These are phyloP conservation scores for Megalops atlanticus DNA, from an alignment of 2,113 vertebrate species.

Conservation along the genomic window DNA sequence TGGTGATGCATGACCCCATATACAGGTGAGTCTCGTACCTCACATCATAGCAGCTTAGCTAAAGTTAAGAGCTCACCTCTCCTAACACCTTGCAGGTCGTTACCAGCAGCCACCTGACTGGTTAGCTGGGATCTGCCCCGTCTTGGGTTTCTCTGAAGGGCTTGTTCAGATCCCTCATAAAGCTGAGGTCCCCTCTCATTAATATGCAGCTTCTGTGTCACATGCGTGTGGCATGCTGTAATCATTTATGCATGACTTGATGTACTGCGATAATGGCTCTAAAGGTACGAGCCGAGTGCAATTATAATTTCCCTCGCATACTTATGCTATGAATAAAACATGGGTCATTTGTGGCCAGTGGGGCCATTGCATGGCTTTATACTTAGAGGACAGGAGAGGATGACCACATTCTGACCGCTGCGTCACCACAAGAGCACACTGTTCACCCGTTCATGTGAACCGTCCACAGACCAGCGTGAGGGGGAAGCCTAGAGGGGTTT, in stretches of 20 bases:
- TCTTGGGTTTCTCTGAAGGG: background rate
- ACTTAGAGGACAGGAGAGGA: background rate
- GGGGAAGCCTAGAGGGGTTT: background rate
- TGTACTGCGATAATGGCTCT: slow-evolving; percentile 28
- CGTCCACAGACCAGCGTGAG: no score
- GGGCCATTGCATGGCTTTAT: background rate
- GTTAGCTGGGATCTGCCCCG: background rate
- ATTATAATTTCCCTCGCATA: background rate
- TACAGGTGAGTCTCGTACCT: slow-evolving; percentile 70
- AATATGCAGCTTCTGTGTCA: background rate
- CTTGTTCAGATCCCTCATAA: background rate
- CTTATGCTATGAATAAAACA: slow-evolving; percentile 49
- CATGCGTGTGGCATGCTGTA: background rate
- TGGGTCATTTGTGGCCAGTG: slow-evolving; percentile 28
- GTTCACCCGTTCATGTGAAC: no score
- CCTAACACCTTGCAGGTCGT: no score
- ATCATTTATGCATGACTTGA: slow-evolving; percentile 10
- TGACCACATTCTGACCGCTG: background rate
- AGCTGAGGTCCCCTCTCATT: background rate
- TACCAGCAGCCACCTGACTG: no score
- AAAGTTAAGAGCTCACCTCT: no score
- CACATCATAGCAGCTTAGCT: background rate
- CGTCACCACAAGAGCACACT: background rate
- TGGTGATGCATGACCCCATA: slow-evolving; percentile 81
- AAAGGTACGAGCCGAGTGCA: slow-evolving; percentile 29